Evolutionary conservation across 2,888 invertebrate genomes (phyloP).

Genomic region (Tortrix viridana): DNA sequence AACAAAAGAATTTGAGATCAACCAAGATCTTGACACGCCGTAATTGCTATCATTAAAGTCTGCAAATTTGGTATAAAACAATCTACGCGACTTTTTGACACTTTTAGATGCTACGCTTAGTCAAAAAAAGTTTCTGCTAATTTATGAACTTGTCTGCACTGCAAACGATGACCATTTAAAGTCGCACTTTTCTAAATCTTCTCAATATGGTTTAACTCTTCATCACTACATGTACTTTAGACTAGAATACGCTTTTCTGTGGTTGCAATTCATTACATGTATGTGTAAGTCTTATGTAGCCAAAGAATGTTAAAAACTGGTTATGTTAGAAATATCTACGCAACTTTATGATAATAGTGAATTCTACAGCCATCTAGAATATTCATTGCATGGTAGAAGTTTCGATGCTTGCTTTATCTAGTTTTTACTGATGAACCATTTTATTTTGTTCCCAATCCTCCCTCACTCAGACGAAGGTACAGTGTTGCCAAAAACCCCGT

Average conservation of each 20-base stretch:
- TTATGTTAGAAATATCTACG: not conserved
- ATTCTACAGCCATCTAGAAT: conserved; percentile 79
- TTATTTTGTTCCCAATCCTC: conserved; percentile 50
- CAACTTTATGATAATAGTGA: conserved; percentile 50
- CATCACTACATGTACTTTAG: not conserved
- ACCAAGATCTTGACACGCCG: too few species aligned
- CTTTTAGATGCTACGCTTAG: too few species aligned
- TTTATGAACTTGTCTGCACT: too few species aligned
- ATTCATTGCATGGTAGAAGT: conserved; percentile 68
- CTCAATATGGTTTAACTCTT: not conserved
- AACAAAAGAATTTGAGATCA: too few species aligned
- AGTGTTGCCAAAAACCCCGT: conserved; percentile 50
- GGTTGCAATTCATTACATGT: not conserved
- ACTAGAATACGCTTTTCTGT: not conserved
- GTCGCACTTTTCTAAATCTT: not conserved
- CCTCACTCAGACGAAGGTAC: conserved; percentile 68
- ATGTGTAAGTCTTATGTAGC: not conserved
- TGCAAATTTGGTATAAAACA: too few species aligned
- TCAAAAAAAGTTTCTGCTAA: too few species aligned
- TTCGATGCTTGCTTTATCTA: conserved; percentile 58
- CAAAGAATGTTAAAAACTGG: too few species aligned
- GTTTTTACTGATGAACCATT: conserved; percentile 45
- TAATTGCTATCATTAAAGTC: too few species aligned
- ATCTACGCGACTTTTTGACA: too few species aligned
- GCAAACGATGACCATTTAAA: too few species aligned